A percentile compares a stretch with the other conserved stretches of the same genome.
Evolutionary conservation across 2,888 invertebrate genomes (phyloP).

Genomic region (Sycophila texana): DNA sequence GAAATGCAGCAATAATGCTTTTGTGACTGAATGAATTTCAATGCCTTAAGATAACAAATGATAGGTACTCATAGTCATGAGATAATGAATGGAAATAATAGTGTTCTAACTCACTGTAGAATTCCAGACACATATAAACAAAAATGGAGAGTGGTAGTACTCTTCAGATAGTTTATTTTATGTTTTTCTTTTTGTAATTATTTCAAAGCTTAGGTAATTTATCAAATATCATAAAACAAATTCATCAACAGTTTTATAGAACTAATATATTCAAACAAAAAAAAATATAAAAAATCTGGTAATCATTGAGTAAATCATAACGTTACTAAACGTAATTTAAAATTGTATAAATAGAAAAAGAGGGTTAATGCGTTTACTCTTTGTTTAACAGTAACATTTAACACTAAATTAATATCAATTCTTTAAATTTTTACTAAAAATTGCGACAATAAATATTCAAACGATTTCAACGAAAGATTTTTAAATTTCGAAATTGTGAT

Average conservation of each 20-base stretch:
- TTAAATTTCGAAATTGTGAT: conserved; percentile 21
- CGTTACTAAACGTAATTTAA: too few species aligned
- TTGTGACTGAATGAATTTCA: conserved; percentile 16
- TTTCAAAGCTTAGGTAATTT: not conserved
- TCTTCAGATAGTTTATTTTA: conserved; percentile 3
- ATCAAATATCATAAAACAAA: too few species aligned
- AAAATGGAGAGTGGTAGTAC: not conserved
- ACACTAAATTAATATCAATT: too few species aligned
- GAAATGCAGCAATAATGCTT: not conserved
- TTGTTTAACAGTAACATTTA: too few species aligned
- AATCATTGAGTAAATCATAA: too few species aligned
- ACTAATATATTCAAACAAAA: too few species aligned
- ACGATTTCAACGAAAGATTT: conserved; percentile 15
- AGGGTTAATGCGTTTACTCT: too few species aligned
- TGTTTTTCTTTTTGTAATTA: not conserved
- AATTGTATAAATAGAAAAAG: too few species aligned
- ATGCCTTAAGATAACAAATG: conserved; percentile 11
- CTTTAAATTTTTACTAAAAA: too few species aligned
- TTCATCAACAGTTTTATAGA: too few species aligned
- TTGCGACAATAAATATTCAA: not conserved
- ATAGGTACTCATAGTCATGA: conserved; percentile 14
- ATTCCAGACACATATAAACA: conserved; percentile 15
- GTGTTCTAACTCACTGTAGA: not conserved
- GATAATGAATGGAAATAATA: conserved; percentile 37
- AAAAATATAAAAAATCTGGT: too few species aligned